These are phyloP conservation scores for Pagetopsis macropterus DNA, from an alignment of 2,797 vertebrate species.

Conservation along the genomic window DNA sequence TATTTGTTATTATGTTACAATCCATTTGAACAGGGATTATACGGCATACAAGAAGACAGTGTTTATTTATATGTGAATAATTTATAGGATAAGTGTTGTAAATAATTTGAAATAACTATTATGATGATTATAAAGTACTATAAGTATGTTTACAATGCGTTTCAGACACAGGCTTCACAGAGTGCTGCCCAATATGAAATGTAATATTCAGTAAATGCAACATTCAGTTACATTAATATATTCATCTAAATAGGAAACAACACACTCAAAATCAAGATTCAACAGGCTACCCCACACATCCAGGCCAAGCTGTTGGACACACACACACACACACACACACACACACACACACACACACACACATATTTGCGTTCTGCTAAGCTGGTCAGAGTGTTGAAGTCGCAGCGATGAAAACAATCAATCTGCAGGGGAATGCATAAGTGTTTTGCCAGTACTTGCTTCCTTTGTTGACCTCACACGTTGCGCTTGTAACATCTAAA, in stretches of 20 bases:
- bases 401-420: slow-evolving; percentile 54
- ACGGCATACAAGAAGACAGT: too few relatives aligned
- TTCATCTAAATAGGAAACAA: slow-evolving; percentile 15
- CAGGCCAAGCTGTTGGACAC: slow-evolving; percentile 20
- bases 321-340: neutral
- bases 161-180: too few relatives aligned
- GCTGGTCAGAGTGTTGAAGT: slow-evolving; percentile 24
- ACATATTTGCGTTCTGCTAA: slow-evolving; percentile 9
- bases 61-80: too few relatives aligned
- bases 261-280: slow-evolving; percentile 36
- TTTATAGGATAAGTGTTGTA: too few relatives aligned
- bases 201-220: too few relatives aligned
- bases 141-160: too few relatives aligned
- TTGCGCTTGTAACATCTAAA: slow-evolving; percentile 37
- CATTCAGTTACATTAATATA: slow-evolving; percentile 12
- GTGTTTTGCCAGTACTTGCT: slow-evolving; percentile 22
- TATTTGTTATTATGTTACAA: too few relatives aligned
- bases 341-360: slow-evolving; percentile 1
- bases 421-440: slow-evolving; percentile 42
- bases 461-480: slow-evolving; percentile 42
- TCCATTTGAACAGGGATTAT: too few relatives aligned
- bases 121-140: too few relatives aligned
- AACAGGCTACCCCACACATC: slow-evolving; percentile 33
- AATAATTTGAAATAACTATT: too few relatives aligned
- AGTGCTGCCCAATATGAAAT: too few relatives aligned